Evolutionary conservation across 1,140 invertebrate genomes (phyloP).

Genomic region (Zaprionus ornatus): DNA sequence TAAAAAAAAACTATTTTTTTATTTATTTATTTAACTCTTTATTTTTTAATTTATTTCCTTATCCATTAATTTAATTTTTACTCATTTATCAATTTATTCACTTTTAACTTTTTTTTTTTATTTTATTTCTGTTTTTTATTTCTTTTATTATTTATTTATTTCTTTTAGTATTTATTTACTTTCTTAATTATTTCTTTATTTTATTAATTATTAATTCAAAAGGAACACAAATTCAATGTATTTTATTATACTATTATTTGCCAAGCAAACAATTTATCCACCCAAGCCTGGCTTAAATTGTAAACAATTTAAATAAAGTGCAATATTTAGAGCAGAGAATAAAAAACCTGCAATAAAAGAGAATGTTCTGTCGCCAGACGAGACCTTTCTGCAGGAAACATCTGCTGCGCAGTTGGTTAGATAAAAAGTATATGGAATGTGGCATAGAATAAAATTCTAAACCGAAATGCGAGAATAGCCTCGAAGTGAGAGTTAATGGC

Average conservation of each 20-base stretch:
- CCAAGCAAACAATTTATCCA: not conserved
- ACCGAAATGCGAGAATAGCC: constrained; percentile 28
- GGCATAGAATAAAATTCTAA: not conserved
- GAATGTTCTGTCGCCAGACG: not conserved
- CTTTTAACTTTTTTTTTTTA: no score
- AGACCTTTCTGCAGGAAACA: not conserved
- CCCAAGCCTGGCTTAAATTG: not conserved
- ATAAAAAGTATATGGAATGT: constrained; percentile 5
- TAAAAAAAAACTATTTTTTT: not conserved
- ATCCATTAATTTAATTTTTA: not conserved
- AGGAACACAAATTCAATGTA: not conserved
- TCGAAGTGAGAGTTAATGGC: constrained; percentile 45
- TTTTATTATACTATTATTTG: not conserved
- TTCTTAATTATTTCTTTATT: no score
- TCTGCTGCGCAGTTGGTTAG: not conserved
- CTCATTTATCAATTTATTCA: no score
- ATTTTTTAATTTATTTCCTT: not conserved
- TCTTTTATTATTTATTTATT: no score
- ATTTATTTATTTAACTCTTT: not conserved
- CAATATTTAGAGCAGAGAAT: not conserved
- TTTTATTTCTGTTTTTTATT: no score
- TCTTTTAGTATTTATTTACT: no score
- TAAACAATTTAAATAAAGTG: not conserved
- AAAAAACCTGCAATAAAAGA: constrained; percentile 2
- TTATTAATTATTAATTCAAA: no score